Conservation (phyloP, 1,140 invertebrate genomes). For the Matsumurasca onukii region DNA sequence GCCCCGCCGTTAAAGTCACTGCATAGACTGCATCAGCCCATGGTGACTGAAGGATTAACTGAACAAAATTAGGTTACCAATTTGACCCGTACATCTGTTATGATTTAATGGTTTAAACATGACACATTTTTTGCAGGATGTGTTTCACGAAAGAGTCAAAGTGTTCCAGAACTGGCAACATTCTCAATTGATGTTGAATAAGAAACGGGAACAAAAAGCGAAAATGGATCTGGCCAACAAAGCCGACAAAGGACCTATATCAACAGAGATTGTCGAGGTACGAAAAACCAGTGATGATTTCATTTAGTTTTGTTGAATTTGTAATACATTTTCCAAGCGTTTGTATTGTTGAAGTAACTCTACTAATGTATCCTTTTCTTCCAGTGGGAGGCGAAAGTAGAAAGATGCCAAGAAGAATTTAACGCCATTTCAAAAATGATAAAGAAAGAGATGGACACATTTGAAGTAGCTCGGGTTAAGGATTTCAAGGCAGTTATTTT, state of each 20-base stretch:
- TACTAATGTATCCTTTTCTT: too few species aligned
- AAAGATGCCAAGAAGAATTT: conserved; percentile 95
- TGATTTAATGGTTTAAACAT: too few species aligned
- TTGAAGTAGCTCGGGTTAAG: conserved; percentile 82
- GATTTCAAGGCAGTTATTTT: conserved; percentile 91
- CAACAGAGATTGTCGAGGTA: conserved; percentile 91
- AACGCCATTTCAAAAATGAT: conserved; percentile 95
- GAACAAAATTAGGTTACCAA: too few species aligned
- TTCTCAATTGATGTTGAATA: conserved; percentile 90
- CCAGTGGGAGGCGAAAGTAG: conserved; percentile 94
- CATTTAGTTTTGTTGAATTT: too few species aligned
- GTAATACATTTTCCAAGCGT: too few species aligned
- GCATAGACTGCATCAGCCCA: too few species aligned
- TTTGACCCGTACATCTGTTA: too few species aligned
- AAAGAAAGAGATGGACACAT: conserved; percentile 92
- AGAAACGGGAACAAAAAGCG: conserved; percentile 92
- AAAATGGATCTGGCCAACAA: conserved; percentile 87
- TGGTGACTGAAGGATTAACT: too few species aligned
- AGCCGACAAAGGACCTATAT: conserved; percentile 86
- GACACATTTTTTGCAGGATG: conserved; percentile 61
- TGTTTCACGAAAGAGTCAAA: conserved; percentile 98
- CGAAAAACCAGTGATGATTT: too few species aligned
- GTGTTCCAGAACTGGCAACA: conserved; percentile 98
- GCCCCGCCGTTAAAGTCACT: too few species aligned
- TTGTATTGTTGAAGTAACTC: too few species aligned